Evolutionary conservation across 2,113 vertebrate species (phyloP), one percentile per base, ranked within the genome.

Genomic region (Columba janthina): DNA sequence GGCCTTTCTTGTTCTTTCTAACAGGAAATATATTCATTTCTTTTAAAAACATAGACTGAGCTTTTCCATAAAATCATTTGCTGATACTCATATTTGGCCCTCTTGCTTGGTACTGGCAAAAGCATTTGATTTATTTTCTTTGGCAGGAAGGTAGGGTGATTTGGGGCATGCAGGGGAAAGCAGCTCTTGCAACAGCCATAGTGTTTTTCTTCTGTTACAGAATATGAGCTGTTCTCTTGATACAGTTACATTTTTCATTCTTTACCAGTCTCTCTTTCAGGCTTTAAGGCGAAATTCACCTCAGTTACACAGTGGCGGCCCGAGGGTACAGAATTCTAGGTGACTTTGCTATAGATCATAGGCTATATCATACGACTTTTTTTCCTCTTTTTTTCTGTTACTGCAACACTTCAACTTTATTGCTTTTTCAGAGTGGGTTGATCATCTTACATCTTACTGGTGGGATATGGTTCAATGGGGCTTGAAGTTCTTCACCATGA

Each of bases 11-110:
- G 19, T 78, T 62, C 69, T 85, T 93, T 90, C 26, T 54, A 20
- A 54, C 50, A 82, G 57, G 76, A 95, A 95, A 72, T 12, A 12
- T 17, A 31, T 4, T 88, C 4, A 80, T 78, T 90, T 88, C 9
- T 89, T 67, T 83, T 66, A 28, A 88, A 96, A 94, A 81, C 56
- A 51, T 2, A 38, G 67, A 17, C 71, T 83, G 77, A 89, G n/a
- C 17, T 97, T 95, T 96, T 93, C 85, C 94, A 74, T 90, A 60
- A 94, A 94, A 72, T 61, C 79, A 36, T 85, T 81, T 90, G 40
- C 85, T 86, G 50, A 89, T 85, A 65, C 50, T 80, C 69, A 48
- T 54, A 15, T 92, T 90, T 94, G 88, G 79, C 90, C 79, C 78
- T 86, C 65, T 90, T 4, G 1, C 26, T 89, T 56, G 15, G 26